Evolutionary conservation across 2,888 invertebrate genomes (phyloP).

Genomic region (Andrena hattorfiana): DNA sequence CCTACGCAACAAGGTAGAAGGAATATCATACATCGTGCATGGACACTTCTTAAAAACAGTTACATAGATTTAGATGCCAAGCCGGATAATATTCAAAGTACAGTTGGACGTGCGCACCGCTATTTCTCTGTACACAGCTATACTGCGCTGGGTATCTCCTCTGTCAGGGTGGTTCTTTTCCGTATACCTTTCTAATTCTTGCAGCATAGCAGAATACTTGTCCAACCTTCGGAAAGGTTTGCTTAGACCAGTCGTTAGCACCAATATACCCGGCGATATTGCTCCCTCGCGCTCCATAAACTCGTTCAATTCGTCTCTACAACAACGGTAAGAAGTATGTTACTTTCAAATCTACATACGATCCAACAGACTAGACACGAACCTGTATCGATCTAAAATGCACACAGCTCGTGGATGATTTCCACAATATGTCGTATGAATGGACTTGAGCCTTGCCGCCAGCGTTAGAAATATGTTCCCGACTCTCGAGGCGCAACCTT

Average conservation of each 20-base stretch:
- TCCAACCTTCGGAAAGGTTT: constrained; percentile 98
- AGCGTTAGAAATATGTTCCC: constrained; percentile 96
- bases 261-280: constrained; percentile 93
- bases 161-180: constrained; percentile 98
- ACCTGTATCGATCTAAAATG: constrained; percentile 97
- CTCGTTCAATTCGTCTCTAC: constrained; percentile 92
- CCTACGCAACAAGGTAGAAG: constrained; percentile 86
- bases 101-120: constrained; percentile 87
- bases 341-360: background rate
- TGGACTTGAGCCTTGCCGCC: constrained; percentile 92
- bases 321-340: background rate
- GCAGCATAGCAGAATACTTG: constrained; percentile 97
- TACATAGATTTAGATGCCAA: too few relatives aligned
- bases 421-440: constrained; percentile 95
- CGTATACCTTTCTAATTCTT: constrained; percentile 97
- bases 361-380: constrained; percentile 49
- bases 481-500: constrained; percentile 92
- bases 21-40: background rate
- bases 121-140: constrained; percentile 97
- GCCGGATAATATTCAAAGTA: background rate
- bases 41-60: background rate
- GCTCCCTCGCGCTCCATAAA: constrained; percentile 96
- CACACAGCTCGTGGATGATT: constrained; percentile 98
- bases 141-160: constrained; percentile 98
- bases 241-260: constrained; percentile 96